Conservation (phyloP, 2,888 invertebrate genomes). For the Sclerodermus sp. region DNA sequence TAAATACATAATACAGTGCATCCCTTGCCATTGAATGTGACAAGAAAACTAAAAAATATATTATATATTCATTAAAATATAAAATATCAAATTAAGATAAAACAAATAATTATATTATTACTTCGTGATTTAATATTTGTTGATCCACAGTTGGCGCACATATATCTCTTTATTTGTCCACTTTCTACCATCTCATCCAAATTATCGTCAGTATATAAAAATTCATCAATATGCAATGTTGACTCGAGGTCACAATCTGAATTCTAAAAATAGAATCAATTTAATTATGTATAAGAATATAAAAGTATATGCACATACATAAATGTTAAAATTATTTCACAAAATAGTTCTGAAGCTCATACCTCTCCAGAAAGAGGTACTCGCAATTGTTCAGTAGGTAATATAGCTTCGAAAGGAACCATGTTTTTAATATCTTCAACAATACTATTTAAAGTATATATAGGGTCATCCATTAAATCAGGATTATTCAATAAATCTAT, state of each 20-base stretch:
- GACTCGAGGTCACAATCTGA: conserved; percentile 61
- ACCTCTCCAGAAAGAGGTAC: conserved; percentile 39
- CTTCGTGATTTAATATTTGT: conserved; percentile 59
- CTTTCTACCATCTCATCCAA: conserved; percentile 63
- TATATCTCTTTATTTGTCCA: conserved; percentile 59
- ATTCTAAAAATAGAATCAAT: conserved; percentile 58
- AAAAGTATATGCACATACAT: conserved; percentile 1
- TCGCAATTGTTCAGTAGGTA: conserved; percentile 37
- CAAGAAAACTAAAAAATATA: conserved; percentile 59
- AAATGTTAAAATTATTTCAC: too few relatives aligned
- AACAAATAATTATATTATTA: conserved; percentile 34
- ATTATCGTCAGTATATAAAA: conserved; percentile 69
- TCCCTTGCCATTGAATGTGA: conserved; percentile 70
- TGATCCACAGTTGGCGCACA: conserved; percentile 62
- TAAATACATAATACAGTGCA: conserved; percentile 66
- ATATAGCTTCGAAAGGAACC: conserved; percentile 35
- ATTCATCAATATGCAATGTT: conserved; percentile 70
- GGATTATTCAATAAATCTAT: conserved; percentile 7
- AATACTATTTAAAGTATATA: conserved; percentile 25
- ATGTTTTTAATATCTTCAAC: conserved; percentile 33
- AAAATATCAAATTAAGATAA: background rate
- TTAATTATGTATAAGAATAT: background rate
- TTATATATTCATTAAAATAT: conserved; percentile 4
- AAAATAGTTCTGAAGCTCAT: background rate
- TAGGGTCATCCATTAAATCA: conserved; percentile 32